A percentile compares a stretch with the other conserved stretches of the same genome.
Evolutionary conservation across 1,140 invertebrate species (phyloP).

Genomic region (Drosophila murphyi): DNA sequence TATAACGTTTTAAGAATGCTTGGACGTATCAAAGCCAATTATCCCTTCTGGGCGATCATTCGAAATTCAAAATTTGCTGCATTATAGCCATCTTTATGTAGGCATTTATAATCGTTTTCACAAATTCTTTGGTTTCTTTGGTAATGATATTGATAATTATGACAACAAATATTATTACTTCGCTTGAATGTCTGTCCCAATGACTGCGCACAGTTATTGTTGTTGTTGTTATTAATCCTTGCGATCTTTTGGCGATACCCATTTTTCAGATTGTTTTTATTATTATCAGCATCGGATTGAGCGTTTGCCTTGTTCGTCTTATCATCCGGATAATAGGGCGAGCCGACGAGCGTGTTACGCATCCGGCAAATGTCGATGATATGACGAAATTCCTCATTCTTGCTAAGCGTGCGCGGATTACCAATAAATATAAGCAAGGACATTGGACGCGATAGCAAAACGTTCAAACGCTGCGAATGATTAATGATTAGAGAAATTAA

Average conservation of each 20-base stretch:
- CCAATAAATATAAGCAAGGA: slow-evolving; percentile 92
- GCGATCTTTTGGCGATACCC: background rate
- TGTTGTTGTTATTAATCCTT: background rate
- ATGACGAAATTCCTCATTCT: slow-evolving; percentile 61
- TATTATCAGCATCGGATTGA: background rate
- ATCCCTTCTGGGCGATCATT: slow-evolving; percentile 26
- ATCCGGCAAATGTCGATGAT: slow-evolving; percentile 70
- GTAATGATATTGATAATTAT: slow-evolving; percentile 34
- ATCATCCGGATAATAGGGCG: slow-evolving; percentile 58
- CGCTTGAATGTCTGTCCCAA: slow-evolving; percentile 56
- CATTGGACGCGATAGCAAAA: slow-evolving; percentile 92
- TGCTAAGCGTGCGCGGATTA: slow-evolving; percentile 86
- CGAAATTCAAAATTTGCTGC: slow-evolving; percentile 40
- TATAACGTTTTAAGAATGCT: too few species aligned
- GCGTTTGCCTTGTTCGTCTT: slow-evolving; percentile 43
- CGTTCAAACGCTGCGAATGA: slow-evolving; percentile 90
- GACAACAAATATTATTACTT: slow-evolving; percentile 59
- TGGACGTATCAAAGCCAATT: background rate
- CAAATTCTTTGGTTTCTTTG: slow-evolving; percentile 58
- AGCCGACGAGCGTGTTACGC: slow-evolving; percentile 64
- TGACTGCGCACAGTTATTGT: background rate
- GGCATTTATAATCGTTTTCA: slow-evolving; percentile 33
- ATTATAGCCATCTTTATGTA: slow-evolving; percentile 29
- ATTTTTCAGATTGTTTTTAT: background rate
- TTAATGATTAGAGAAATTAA: background rate